phyloP scores from a whole-genome alignment of 2,113 vertebrate species.

The Burhinus oedicnemus region DNA sequence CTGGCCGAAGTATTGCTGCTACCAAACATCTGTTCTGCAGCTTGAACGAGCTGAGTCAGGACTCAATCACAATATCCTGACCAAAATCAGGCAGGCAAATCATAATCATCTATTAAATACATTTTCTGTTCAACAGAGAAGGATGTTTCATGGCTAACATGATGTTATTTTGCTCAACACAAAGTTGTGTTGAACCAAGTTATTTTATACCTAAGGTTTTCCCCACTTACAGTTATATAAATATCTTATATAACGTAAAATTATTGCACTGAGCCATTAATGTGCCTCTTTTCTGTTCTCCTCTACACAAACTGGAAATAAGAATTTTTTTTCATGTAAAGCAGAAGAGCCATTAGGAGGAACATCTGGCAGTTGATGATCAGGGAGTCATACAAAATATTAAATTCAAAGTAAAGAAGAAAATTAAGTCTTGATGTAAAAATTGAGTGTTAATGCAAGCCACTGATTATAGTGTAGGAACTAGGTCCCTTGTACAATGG shows the following conservation, averaged over 20 bases:
- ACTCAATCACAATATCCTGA: background rate
- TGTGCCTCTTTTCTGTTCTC: background rate
- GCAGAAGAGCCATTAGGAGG: background rate
- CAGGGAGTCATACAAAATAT: background rate
- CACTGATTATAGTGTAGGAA: background rate
- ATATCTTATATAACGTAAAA: background rate
- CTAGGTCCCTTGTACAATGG: background rate
- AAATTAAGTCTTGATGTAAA: background rate
- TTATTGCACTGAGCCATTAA: background rate
- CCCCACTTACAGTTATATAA: background rate
- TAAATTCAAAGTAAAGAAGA: background rate
- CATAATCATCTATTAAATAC: background rate
- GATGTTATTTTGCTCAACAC: background rate
- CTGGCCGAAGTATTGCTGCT: background rate
- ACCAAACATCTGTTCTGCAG: background rate
- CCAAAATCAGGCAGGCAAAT: background rate
- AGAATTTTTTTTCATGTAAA: background rate
- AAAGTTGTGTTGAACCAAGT: background rate
- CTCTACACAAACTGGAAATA: background rate
- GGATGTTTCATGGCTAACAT: background rate
- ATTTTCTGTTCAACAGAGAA: background rate
- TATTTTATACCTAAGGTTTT: background rate
- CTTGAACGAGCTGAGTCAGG: background rate
- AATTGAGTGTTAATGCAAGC: background rate
- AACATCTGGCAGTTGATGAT: background rate